Conservation (phyloP, 1,140 invertebrate species). For the Trichonephila clavata region DNA sequence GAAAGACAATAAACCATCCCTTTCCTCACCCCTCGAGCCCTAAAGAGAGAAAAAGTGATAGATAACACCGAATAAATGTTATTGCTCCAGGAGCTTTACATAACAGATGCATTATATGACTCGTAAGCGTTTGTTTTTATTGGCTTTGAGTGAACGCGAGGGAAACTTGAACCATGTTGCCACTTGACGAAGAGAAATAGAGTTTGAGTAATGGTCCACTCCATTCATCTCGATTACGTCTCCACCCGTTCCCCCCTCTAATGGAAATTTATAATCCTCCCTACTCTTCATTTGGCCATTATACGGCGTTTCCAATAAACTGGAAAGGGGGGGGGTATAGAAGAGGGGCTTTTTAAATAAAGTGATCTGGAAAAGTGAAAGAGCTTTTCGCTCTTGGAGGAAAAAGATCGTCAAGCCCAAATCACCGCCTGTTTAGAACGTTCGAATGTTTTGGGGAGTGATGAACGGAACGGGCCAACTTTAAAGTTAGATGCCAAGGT, state of each 20-base stretch:
- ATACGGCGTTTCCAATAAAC: conserved; percentile 10
- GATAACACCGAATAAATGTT: conserved; percentile 7
- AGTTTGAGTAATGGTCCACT: conserved; percentile 57
- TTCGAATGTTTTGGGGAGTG: background rate
- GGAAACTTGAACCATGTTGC: background rate
- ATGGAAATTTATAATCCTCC: conserved; percentile 70
- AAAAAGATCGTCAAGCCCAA: background rate
- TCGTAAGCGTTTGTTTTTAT: conserved; percentile 34
- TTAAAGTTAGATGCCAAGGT: background rate
- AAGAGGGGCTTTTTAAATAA: conserved; percentile 26
- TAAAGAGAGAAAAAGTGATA: conserved; percentile 22
- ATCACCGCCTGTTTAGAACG: conserved; percentile 5
- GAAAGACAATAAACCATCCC: background rate
- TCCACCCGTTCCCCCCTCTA: background rate
- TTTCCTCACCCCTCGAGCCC: background rate
- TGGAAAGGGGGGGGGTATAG: background rate
- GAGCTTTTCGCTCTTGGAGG: background rate
- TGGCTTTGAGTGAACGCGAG: background rate
- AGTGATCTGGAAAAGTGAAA: conserved; percentile 36
- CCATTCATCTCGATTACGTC: conserved; percentile 62
- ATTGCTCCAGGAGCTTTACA: conserved; percentile 42
- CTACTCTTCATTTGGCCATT: conserved; percentile 10
- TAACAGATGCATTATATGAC: conserved; percentile 28
- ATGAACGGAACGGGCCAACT: background rate
- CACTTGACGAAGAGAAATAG: background rate